Conservation (phyloP, 2,113 vertebrate species). For the Otocyon megalotis region DNA sequence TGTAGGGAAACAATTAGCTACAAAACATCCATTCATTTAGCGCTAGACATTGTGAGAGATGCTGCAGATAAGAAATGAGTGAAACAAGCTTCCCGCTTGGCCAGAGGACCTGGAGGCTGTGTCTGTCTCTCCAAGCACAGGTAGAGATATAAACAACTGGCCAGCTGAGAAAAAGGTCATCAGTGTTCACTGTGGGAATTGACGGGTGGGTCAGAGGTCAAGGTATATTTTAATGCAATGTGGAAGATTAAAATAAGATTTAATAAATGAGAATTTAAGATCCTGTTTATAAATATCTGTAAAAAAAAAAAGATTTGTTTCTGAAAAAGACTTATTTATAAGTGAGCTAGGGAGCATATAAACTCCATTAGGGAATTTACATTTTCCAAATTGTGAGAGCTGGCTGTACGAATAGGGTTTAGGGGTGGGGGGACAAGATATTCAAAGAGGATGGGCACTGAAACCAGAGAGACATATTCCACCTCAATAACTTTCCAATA, state of each 20-base stretch:
- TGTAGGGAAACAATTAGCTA: neutral
- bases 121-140: neutral
- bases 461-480: neutral
- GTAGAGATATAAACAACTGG: neutral
- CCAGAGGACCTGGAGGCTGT: neutral
- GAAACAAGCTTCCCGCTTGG: neutral
- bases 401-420: neutral
- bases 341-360: neutral
- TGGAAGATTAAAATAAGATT: constrained; percentile 19
- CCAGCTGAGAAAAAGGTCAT: neutral
- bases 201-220: neutral
- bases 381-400: neutral
- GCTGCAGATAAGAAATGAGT: neutral
- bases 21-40: neutral
- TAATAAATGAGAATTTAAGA: neutral
- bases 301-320: neutral
- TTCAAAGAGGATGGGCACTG: neutral
- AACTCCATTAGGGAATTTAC: neutral
- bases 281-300: neutral
- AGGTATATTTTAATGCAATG: neutral
- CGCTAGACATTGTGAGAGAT: neutral
- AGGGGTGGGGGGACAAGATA: neutral
- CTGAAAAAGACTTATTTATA: neutral
- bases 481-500: neutral
- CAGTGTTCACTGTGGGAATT: neutral